Base-by-base conservation (phyloP, 2,888 invertebrate genomes). In the Papilio gigon region DNA sequence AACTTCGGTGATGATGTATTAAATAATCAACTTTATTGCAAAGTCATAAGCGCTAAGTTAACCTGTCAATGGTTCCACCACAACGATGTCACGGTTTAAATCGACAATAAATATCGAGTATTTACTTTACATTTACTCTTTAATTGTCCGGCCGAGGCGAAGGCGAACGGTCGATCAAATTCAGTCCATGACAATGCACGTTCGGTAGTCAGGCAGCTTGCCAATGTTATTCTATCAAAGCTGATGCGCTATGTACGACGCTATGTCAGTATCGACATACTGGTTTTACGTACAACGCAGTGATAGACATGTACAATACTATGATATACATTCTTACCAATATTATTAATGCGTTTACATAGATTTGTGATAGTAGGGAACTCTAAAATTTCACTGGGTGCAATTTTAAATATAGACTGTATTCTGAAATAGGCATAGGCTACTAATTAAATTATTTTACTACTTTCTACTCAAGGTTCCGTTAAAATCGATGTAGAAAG, bases 41-140 rank as follows among this genome's bases (percentile, higher is more conserved):
- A 12, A 1, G 17, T 0, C 11, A 68, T 71, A 78, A 58, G 67
- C 40, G 63, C 63, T 65, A 59, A 44, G 67, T 63, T 64, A 22
- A 25, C 30, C 25, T 22, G 17, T 27, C 35, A 1, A 20, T 11
- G n/a, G 14, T 50, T 11, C 53, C 40, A 65, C 73, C 77, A 83
- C 76, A 75, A 80, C 80, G 77, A 86, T 86, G 87, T 85, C 87
- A 86, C 78, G 84, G 85, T 87, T 88, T 84, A 85, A 89, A 87
- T 86, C 81, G 85, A 85, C 88, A 86, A 85, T 86, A 87, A 84
- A 84, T 81, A 80, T 85, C 80, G 80, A 89, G 89, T 90, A 88
- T 90, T 90, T 90, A 89, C 86, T 88, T 90, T 86, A 85, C 81
- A 88, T 89, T 88, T 88, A 88, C 87, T 84, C 84, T 83, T 87